Base-by-base conservation (phyloP, 2,797 vertebrate genomes). In the Serranus cabrilla region DNA sequence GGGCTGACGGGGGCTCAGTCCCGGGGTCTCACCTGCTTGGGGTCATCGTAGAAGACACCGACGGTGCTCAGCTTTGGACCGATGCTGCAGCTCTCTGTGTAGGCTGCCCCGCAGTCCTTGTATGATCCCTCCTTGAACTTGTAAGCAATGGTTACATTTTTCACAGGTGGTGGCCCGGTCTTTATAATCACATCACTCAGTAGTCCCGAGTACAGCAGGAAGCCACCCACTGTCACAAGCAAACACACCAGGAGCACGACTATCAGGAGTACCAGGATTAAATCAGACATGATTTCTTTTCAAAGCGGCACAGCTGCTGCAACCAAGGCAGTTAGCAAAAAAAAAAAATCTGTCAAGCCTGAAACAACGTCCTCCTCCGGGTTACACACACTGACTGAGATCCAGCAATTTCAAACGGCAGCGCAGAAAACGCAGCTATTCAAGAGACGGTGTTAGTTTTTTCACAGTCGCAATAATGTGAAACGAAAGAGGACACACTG, bases 31-130 rank as follows among this genome's bases (percentile, higher is more conserved):
- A 95, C 95, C 95, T 95, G 87, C 23, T 95, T 95, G 71, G 96
- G 97, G 87, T 97, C 96, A 93, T 99, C 97, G 1, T 99, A 99
- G 92, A 96, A 99, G 82, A 99, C 77, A 0, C 95, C 96, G 3
- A 99, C 95, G 80, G 95, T 93, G 60, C 74, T 95, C 63, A 98
- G 95, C 73, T 95, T 95, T 0, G 98, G 98, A 10, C 95, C 97
- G 61, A 99, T 91, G 74, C 96, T 97, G 95, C 95, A 96, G 89
- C 92, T 95, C 16, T 99, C 97, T 0, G 96, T 97, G 91, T 96
- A 98, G 71, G 96, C 93, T 51, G 92, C 91, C 11, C 97, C 96
- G 0, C 93, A 94, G 45, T 97, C 95, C 0, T 95, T 94, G 42
- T 98, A 98, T 0, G 96, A 91, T 11, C 97, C 98, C 80, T 96